Base-by-base conservation (phyloP, 2,888 invertebrate genomes). In the Acleris laterana region DNA sequence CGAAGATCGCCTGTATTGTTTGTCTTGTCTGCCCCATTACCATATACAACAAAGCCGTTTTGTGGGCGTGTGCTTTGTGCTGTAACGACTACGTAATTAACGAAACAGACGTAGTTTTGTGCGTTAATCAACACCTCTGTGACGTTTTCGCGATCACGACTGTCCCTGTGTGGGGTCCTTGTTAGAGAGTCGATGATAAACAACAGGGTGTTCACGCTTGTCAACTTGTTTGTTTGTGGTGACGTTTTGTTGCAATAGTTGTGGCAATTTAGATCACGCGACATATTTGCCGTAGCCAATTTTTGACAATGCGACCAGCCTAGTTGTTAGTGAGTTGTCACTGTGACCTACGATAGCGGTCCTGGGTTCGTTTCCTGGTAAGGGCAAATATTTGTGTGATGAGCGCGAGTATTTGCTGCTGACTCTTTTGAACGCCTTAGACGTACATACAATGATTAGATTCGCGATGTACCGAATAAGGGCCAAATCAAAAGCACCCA, bases 111-210 rank as follows among this genome's bases (percentile, higher is more conserved):
- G 32, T 38, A 13, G 38, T 38, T 56, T 57, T 66, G 66, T 61
- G 25, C 17, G 38, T 3, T 52, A 46, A 62, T 57, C 62, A 52
- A 25, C 65, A 51, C 32, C 50, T 56, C 51, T 66, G 57, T 66
- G 66, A 66, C 57, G 66, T 66, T 61, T 51, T 61, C 32, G 55
- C 20, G 65, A 65, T 44, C 65, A 65, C 65, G 65, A 60, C 59
- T 49, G 20, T 9, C 11, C 16, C 48, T 55, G 46, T 55, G 48
- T 65, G 60, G 49, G 19, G 22, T 55, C 48, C 11, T 48, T 46
- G 22, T 57, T 46, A 57, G 25, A 11, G 56, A 25, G 13, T 17
- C 44, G 6, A 25, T 3, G 51, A 53, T 48, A 53, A 48, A 64
- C 48, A 59, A 25, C 44, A 16, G 22, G 49, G 28, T 55, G 42